Conservation (phyloP, 2,797 vertebrate species). For the Hybognathus amarus region DNA sequence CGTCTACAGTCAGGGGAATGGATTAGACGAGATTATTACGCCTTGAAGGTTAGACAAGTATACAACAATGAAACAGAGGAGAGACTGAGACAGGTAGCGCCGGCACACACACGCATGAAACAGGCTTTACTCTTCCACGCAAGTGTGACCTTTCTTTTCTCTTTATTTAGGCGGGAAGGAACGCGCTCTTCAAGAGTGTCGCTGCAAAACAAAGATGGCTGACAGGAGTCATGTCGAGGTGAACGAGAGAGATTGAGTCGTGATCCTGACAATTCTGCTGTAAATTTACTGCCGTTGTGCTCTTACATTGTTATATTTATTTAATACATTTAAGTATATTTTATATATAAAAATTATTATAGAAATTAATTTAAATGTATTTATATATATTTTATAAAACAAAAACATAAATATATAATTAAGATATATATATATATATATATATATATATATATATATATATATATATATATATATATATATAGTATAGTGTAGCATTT, state of each 20-base stretch:
- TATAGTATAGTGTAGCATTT: too few relatives aligned
- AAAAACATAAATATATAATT: too few relatives aligned
- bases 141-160: constrained; percentile 2
- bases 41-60: constrained; percentile 68
- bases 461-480: too few relatives aligned
- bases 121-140: background rate
- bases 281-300: background rate
- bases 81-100: background rate
- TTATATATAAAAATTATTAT: too few relatives aligned
- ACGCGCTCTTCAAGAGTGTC: background rate
- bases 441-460: too few relatives aligned
- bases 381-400: too few relatives aligned
- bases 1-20: constrained; percentile 65
- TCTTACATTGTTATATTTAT: background rate
- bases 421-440: too few relatives aligned
- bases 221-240: constrained; percentile 16
- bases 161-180: background rate
- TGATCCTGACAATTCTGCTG: background rate
- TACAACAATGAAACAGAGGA: constrained; percentile 25
- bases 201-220: background rate
- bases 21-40: constrained; percentile 72
- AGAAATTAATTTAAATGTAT: too few relatives aligned
- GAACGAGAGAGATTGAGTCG: background rate
- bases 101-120: background rate
- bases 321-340: too few relatives aligned